Evolutionary conservation across 1,140 invertebrate genomes (phyloP).

Genomic region (Pissodes strobi): DNA sequence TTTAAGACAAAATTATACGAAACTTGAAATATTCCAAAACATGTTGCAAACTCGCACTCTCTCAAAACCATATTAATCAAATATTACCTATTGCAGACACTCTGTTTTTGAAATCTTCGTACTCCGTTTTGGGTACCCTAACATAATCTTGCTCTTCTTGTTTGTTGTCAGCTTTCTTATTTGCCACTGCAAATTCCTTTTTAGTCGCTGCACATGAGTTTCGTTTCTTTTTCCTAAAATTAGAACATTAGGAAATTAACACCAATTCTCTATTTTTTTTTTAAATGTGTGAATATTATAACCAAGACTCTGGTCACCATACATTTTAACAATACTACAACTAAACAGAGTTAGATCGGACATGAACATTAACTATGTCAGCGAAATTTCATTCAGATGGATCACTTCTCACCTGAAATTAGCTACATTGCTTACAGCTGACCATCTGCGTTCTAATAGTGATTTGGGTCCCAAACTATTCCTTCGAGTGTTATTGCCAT

Average conservation of each 20-base stretch:
- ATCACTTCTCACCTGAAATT: constrained; percentile 31
- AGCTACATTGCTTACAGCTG: constrained; percentile 44
- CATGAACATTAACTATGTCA: too few relatives aligned
- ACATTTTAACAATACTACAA: too few relatives aligned
- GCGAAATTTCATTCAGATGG: too few relatives aligned
- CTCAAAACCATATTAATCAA: too few relatives aligned
- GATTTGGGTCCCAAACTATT: constrained; percentile 36
- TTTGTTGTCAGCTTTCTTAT: constrained; percentile 5
- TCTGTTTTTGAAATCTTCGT: constrained; percentile 74
- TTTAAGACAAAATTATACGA: too few relatives aligned
- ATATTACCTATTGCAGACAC: constrained; percentile 65
- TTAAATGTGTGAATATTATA: too few relatives aligned
- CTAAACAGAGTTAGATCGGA: too few relatives aligned
- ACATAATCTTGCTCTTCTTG: constrained; percentile 64
- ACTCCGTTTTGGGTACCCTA: constrained; percentile 71
- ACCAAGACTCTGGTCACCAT: too few relatives aligned
- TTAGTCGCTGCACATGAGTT: constrained; percentile 38
- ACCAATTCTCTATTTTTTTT: too few relatives aligned
- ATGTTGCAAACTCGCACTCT: too few relatives aligned
- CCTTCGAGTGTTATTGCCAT: constrained; percentile 16
- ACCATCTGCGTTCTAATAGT: constrained; percentile 49
- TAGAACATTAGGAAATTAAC: too few relatives aligned
- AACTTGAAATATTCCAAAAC: too few relatives aligned
- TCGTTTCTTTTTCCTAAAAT: constrained; percentile 37
- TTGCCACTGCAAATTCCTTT: constrained; percentile 2